A percentile compares a stretch with the other conserved stretches of the same genome.
Conservation (phyloP, 1,140 invertebrate genomes). For the Drosophila parvula region DNA sequence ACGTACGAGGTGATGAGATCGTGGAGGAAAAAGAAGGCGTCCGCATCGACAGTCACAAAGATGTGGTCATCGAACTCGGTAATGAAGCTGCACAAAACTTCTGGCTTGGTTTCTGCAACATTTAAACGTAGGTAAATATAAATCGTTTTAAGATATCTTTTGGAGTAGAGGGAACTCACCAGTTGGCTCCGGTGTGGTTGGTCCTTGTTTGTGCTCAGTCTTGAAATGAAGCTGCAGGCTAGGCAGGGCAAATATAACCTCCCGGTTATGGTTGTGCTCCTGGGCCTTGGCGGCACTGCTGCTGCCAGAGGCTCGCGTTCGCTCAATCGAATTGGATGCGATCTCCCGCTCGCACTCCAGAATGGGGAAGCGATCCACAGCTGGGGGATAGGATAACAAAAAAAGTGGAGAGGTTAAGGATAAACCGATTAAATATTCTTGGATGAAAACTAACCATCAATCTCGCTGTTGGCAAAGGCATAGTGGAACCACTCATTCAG, state of each 20-base stretch:
- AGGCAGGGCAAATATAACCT: slow-evolving; percentile 97
- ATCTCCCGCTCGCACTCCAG: slow-evolving; percentile 88
- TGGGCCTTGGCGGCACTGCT: slow-evolving; percentile 86
- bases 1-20: slow-evolving; percentile 98
- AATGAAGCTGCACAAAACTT: slow-evolving; percentile 98
- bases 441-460: slow-evolving; percentile 89
- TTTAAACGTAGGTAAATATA: slow-evolving; percentile 5
- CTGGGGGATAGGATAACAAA: slow-evolving; percentile 85
- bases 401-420: neutral
- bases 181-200: slow-evolving; percentile 88
- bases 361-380: slow-evolving; percentile 94
- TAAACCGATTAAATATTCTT: neutral
- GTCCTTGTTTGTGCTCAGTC: slow-evolving; percentile 94
- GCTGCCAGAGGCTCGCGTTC: slow-evolving; percentile 80
- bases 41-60: slow-evolving; percentile 98
- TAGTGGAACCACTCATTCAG: slow-evolving; percentile 98
- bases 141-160: neutral
- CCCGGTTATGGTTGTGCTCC: slow-evolving; percentile 94
- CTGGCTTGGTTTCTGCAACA: slow-evolving; percentile 90
- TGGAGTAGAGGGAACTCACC: slow-evolving; percentile 84
- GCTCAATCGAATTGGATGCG: slow-evolving; percentile 85
- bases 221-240: slow-evolving; percentile 96
- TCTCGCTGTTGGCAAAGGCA: slow-evolving; percentile 96
- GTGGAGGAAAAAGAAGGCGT: slow-evolving; percentile 98
- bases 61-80: slow-evolving; percentile 99